These are phyloP conservation scores for Silurus aristotelis DNA, from an alignment of 2,797 vertebrate genomes.

Conservation along the genomic window DNA sequence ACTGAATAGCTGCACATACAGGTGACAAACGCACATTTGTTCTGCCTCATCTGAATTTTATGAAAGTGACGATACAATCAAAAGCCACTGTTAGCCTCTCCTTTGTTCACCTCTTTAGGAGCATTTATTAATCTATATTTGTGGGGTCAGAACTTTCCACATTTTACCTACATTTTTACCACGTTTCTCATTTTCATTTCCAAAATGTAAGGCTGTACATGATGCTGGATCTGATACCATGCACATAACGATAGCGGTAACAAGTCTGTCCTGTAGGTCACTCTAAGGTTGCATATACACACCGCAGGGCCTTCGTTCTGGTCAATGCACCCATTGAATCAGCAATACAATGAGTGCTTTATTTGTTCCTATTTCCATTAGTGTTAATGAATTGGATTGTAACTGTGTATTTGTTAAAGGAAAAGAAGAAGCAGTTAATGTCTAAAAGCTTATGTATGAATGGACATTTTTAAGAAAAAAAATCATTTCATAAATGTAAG, in stretches of 20 bases:
- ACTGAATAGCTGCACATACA: conserved; percentile 57
- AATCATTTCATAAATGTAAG: too few species aligned
- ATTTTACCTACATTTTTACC: not conserved
- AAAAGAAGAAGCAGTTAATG: conserved; percentile 18
- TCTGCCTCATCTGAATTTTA: conserved; percentile 59
- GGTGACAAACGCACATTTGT: conserved; percentile 60
- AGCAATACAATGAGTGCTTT: conserved; percentile 75
- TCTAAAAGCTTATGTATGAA: not conserved
- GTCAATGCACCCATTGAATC: conserved; percentile 73
- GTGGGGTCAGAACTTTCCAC: not conserved
- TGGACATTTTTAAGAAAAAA: not conserved
- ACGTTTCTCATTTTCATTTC: not conserved
- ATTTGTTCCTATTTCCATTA: conserved; percentile 80
- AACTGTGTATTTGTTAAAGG: not conserved
- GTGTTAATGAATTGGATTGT: conserved; percentile 3
- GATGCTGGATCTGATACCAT: too few species aligned
- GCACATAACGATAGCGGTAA: conserved; percentile 54
- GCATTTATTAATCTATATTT: conserved; percentile 23
- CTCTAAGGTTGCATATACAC: conserved; percentile 74
- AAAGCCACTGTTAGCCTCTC: conserved; percentile 48
- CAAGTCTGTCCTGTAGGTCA: conserved; percentile 68
- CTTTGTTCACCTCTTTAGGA: conserved; percentile 37
- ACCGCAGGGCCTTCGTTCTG: conserved; percentile 73
- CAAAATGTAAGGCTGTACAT: not conserved
- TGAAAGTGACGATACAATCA: conserved; percentile 49